Base-by-base conservation (phyloP, 2,113 vertebrate species). In the Pangasianodon gigas region DNA sequence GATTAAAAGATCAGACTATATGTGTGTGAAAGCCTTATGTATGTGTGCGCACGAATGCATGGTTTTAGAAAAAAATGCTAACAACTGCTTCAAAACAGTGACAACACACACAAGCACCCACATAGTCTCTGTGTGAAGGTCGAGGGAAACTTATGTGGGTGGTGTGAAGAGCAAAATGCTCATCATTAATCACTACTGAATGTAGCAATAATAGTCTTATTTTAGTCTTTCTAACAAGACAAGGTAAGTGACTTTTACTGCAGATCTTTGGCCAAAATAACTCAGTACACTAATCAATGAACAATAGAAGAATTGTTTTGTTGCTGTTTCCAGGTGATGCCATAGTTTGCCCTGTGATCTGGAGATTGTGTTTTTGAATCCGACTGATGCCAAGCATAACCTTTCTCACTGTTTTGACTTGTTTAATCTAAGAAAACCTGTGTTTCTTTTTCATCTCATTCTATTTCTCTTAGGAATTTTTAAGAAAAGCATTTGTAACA, bases 161-260 rank as follows among this genome's bases (percentile, higher is more conserved):
- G 67, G 51, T 58, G 74, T 62, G 74, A 60, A 24, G 48, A 60
- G 71, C 71, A 87, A 87, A 75, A 77, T 77, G 52, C 77, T 24
- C 54, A 60, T 54, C 37, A 58, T 26, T 87, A 87, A 60, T 87
- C 46, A 86, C 62, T 32, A 69, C 16, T n/a, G 26, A 69, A 86
- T 9, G 9, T 62, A 62, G 41, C 56, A 62, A 60, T 74, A 86
- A 74, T 18, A 58, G 85, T 56, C 71, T 87, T 51, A 77, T 75
- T 86, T 74, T 60, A 44, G 69, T 52, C 46, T 58, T 86, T 86
- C 19, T 41, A 74, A 54, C 10, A 14, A 54, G 48, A 41, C 48
- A 8, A 74, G 18, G 37, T 16, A 84, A 37, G 37, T 62, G 26
- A 51, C 77, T 51, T 80, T 51, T 84, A 46, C 21, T 46, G 37